Base-by-base conservation (phyloP, 2,888 invertebrate genomes). In the Cephus pygmeus region DNA sequence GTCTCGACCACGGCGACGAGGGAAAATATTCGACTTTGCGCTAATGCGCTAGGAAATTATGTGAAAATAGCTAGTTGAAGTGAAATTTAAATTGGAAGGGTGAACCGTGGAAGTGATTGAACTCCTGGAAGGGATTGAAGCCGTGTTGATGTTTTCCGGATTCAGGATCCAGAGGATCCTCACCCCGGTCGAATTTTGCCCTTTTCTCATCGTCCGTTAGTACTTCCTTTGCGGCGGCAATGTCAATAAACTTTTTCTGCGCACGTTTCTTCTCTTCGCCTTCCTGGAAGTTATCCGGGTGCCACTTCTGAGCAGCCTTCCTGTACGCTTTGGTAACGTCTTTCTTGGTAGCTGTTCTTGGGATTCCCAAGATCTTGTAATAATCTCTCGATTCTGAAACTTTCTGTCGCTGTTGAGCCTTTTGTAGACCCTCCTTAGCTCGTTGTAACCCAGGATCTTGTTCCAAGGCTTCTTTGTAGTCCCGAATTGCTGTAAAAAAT, bases 181-280 rank as follows among this genome's bases (percentile, higher is more conserved):
- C 95, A 81, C 99, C 99, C 85, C 95, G 94, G 92, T 99, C 99
- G 92, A 97, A 99, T 91, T 96, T 96, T 80, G 95, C 94, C 80
- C 99, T 94, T 93, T 99, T 99, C 91, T 99, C 99, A 82, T 96
- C 94, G 93, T 96, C 95, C 71, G 96, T 96, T 56, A 96, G 92
- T 86, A 98, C 98, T 94, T 99, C 99, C 92, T 99, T 99, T 77
- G 99, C 99, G 69, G 99, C 98, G 3, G 99, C 99, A 88, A 99
- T 96, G 91, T 99, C 99, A 82, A 99, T 98, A 91, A 99, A 99
- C 92, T 96, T 98, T 92, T 98, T 98, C 92, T 99, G 97, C 0
- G 99, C 99, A 76, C 95, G 93, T 90, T 98, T 97, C 93, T 99
- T 99, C 91, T 98, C 97, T 81, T 97, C 96, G 15, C 95, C 96